Conservation (phyloP, 2,113 vertebrate genomes). For the Silurus glanis region DNA sequence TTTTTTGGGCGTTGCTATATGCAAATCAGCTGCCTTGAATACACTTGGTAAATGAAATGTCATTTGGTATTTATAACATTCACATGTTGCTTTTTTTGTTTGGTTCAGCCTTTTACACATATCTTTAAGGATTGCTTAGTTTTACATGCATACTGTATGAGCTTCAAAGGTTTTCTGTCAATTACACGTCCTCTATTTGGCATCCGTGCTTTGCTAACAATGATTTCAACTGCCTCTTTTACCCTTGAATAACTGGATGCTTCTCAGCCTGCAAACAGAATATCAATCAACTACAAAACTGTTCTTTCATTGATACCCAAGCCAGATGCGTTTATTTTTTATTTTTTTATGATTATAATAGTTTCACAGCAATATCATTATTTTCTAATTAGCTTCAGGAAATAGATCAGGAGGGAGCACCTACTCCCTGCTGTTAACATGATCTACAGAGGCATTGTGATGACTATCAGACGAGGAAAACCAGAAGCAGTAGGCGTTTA, state of each 20-base stretch:
- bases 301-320: conserved; percentile 7
- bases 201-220: not conserved
- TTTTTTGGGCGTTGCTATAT: not conserved
- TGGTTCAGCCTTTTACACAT: not conserved
- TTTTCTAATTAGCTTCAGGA: conserved; percentile 52
- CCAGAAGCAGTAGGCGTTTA: conserved; percentile 30
- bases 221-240: conserved; percentile 28
- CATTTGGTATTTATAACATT: not conserved
- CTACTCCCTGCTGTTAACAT: conserved; percentile 45
- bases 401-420: conserved; percentile 43
- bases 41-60: not conserved
- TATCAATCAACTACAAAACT: conserved; percentile 23
- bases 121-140: not conserved
- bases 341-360: conserved; percentile 27
- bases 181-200: not conserved
- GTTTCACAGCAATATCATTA: conserved; percentile 48
- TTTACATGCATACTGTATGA: not conserved
- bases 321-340: not conserved
- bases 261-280: conserved; percentile 31
- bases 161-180: not conserved
- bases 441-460: conserved; percentile 46
- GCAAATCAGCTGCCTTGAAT: not conserved
- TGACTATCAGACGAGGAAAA: conserved; percentile 12
- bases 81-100: not conserved
- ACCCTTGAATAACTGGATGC: conserved; percentile 36